phyloP scores from a whole-genome alignment of 2,113 vertebrate species.

The Mohoua ochrocephala region DNA sequence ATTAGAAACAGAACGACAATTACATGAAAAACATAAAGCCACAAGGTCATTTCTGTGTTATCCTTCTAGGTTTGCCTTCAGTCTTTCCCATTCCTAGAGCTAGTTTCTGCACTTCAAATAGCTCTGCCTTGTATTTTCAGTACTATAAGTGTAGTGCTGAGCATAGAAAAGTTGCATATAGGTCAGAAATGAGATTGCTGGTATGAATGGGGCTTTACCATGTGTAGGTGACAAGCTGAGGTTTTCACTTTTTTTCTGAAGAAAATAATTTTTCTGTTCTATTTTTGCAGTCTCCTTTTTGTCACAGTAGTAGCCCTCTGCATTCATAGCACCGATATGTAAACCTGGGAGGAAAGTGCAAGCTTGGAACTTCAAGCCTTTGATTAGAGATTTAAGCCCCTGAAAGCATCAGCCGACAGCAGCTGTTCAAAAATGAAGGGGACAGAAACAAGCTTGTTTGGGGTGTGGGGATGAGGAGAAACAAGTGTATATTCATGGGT shows the following conservation, averaged over 20 bases:
- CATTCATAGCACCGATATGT: neutral
- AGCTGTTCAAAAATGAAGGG: neutral
- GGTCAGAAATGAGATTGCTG: neutral
- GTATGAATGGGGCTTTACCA: neutral
- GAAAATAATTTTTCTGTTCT: neutral
- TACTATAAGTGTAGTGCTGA: neutral
- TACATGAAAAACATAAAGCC: neutral
- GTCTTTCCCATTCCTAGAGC: neutral
- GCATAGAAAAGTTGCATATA: fast-evolving
- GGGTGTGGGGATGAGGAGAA: neutral
- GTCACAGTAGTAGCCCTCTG: neutral
- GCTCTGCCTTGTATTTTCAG: neutral
- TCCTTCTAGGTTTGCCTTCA: neutral
- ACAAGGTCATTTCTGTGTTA: neutral
- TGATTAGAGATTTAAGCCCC: neutral
- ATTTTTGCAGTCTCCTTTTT: neutral
- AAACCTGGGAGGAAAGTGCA: neutral
- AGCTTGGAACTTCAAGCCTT: neutral
- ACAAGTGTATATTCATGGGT: neutral
- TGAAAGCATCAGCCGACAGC: neutral
- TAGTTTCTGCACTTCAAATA: neutral
- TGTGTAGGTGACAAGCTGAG: neutral
- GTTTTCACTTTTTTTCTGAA: neutral
- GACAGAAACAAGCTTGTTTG: neutral
- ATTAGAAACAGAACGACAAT: neutral